A percentile compares a stretch with the other conserved stretches of the same genome.
phyloP scores from a whole-genome alignment of 1,140 invertebrate species.

The Drosophila sp. region DNA sequence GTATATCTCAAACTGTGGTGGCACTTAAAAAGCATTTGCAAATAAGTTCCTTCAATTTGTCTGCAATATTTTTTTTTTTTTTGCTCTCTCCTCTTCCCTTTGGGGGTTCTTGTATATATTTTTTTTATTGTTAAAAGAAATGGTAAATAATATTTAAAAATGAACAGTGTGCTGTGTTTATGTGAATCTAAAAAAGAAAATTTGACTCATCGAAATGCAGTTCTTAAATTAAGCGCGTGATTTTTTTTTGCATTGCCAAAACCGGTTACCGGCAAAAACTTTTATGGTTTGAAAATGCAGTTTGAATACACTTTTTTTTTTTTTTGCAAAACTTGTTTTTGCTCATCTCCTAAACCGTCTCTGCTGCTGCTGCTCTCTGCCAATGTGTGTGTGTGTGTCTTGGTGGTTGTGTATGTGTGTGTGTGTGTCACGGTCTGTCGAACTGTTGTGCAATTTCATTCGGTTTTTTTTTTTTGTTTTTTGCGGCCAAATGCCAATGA shows the following conservation, averaged over 20 bases:
- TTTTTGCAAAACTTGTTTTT: conserved; percentile 64
- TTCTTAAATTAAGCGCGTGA: conserved; percentile 43
- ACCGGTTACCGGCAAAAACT: conserved; percentile 72
- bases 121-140: background rate
- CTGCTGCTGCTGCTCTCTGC: background rate
- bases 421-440: conserved; percentile 45
- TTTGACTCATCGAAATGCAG: conserved; percentile 40
- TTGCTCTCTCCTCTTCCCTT: background rate
- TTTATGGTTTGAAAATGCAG: conserved; percentile 52
- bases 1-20: conserved; percentile 36
- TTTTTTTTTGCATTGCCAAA: conserved; percentile 41
- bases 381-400: too few relatives aligned
- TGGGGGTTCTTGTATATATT: background rate
- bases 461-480: conserved; percentile 36
- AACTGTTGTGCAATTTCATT: conserved; percentile 28
- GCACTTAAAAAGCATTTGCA: conserved; percentile 18
- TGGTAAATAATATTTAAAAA: background rate
- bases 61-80: background rate
- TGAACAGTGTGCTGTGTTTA: background rate
- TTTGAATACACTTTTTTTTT: conserved; percentile 28
- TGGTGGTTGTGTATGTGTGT: background rate
- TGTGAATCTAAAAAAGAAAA: background rate
- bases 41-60: too few relatives aligned
- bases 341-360: conserved; percentile 8
- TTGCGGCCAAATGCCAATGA: conserved; percentile 61